These are phyloP conservation scores for Sterrhoptilus dennistouni DNA, from an alignment of 2,113 vertebrate genomes.

Conservation along the genomic window DNA sequence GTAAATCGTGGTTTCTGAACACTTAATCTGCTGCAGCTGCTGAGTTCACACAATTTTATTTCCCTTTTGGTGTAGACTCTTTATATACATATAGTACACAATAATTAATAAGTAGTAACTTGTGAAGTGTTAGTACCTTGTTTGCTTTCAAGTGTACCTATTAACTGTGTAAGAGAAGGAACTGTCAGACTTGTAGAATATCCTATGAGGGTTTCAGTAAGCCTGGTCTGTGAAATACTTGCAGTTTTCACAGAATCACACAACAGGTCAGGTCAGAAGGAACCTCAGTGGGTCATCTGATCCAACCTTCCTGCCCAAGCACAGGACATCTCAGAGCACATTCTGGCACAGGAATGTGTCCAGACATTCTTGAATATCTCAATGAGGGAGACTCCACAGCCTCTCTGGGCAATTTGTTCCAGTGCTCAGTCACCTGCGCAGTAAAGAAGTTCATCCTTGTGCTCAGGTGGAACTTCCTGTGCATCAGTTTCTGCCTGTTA, in stretches of 20 bases:
- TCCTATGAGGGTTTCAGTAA: background rate
- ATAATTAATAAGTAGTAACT: background rate
- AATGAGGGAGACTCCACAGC: accelerated
- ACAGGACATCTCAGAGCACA: background rate
- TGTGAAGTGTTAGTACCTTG: background rate
- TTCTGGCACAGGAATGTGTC: background rate
- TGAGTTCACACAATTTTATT: background rate
- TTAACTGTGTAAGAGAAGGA: background rate
- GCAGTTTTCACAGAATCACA: background rate
- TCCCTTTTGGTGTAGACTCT: background rate
- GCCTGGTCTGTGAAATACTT: background rate
- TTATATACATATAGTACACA: background rate
- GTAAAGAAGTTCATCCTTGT: background rate
- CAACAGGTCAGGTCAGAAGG: background rate
- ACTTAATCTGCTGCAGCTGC: background rate
- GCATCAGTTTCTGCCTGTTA: background rate
- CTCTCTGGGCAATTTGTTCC: background rate
- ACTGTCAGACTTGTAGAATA: background rate
- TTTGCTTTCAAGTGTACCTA: background rate
- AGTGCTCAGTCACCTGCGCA: background rate
- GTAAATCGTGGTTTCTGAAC: background rate
- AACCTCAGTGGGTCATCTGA: background rate
- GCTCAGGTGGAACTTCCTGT: background rate
- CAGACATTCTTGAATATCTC: background rate
- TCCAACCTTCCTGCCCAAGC: background rate